Percentiles rank a stretch among this genome's conserved stretches.
Conservation (phyloP, 2,797 vertebrate species). For the Gila robusta region DNA sequence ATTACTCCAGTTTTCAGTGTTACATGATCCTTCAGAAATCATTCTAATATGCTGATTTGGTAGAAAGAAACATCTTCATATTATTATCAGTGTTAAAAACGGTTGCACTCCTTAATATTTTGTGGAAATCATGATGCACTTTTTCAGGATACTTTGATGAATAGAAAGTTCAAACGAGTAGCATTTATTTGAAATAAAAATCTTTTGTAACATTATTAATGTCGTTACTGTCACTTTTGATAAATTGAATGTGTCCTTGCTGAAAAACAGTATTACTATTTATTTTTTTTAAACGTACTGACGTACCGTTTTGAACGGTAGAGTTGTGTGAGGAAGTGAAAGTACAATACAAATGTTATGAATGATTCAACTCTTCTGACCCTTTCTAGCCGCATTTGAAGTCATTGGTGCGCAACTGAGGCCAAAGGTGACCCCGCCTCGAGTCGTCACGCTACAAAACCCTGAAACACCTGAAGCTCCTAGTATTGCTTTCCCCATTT, state of each 20-base stretch:
- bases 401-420: slow-evolving; percentile 74
- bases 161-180: too few relatives aligned
- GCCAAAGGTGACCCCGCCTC: slow-evolving; percentile 63
- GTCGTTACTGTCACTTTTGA: not conserved
- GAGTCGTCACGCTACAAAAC: slow-evolving; percentile 70
- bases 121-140: not conserved
- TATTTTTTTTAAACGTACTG: too few relatives aligned
- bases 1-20: not conserved
- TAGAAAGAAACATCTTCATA: not conserved
- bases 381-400: slow-evolving; percentile 81
- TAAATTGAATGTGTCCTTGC: not conserved
- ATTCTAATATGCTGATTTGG: not conserved
- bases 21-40: not conserved
- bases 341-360: slow-evolving; percentile 47
- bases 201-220: too few relatives aligned
- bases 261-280: not conserved
- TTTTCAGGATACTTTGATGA: too few relatives aligned
- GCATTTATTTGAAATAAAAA: too few relatives aligned
- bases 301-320: not conserved
- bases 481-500: slow-evolving; percentile 87
- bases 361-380: not conserved
- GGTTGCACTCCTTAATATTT: not conserved
- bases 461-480: slow-evolving; percentile 85
- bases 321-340: not conserved
- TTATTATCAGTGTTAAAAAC: not conserved